Conservation (phyloP, 2,797 vertebrate species). For the Uromys caudimaculatus region DNA sequence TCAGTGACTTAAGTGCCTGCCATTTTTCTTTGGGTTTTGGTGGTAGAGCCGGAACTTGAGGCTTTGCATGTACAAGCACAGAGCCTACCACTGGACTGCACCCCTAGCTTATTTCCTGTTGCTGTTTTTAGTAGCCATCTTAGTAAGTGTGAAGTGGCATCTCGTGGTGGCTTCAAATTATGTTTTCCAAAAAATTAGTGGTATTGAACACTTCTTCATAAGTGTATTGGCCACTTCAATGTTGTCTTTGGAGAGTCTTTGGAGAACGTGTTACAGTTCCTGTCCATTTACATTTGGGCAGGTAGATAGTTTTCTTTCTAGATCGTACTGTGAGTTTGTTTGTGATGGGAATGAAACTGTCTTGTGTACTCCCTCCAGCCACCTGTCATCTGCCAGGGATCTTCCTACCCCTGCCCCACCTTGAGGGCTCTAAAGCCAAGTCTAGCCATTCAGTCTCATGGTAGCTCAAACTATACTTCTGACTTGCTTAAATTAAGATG, state of each 20-base stretch:
- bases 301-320: neutral
- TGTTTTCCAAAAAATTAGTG: neutral
- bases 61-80: neutral
- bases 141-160: neutral
- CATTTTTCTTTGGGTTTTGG: neutral
- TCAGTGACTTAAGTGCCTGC: neutral
- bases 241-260: neutral
- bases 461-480: neutral
- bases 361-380: neutral
- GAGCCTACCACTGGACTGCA: neutral
- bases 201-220: neutral
- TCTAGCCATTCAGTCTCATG: neutral
- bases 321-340: neutral
- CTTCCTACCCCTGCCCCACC: neutral
- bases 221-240: neutral
- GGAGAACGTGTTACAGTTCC: neutral
- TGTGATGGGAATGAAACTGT: neutral
- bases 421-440: neutral
- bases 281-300: neutral
- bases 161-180: neutral
- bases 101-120: neutral
- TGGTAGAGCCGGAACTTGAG: no score
- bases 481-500: slow-evolving; percentile 32
- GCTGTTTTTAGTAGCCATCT: neutral
- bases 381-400: neutral